Base-by-base conservation (phyloP, 2,888 invertebrate genomes). In the Sphinx pinastri region DNA sequence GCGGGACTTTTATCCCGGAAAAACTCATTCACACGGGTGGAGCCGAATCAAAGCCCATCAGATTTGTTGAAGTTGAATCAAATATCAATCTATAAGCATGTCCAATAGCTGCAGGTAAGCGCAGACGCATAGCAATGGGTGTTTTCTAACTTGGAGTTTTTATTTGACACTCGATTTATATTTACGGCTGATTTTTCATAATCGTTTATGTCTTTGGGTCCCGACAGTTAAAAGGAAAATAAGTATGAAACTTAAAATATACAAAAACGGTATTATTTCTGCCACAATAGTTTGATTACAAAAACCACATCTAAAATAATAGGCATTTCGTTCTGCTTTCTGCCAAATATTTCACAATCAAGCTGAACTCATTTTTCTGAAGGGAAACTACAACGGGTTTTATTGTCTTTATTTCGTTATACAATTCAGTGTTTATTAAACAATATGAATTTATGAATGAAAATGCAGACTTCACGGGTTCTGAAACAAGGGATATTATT, bases 291-390 rank as follows among this genome's bases (percentile, higher is more conserved):
- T 63, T 49, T 49, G 47, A 11, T 19, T 47, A 19, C 49, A 49
- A 49, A 38, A 63, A 16, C 10, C 16, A 63, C 19, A 49, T 47
- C 16, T 63, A 16, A 10, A 60, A 60, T 60, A 47, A 13, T 49
- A 13, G 19, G 47, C 19, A 49, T 19, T 49, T 49, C 16, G 16
- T 63, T 63, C 47, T 63, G 49, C n/a, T 60, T 45, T 60, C 6
- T 19, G 63, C 47, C 63, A 63, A 47, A 47, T 63, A 63, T 63
- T 47, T 63, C 49, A 63, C 63, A 63, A 63, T 63, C 16, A 63
- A 63, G 16, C 63, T 5, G 1, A 47, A 16, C 47, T 63, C 63
- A 63, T 63, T 63, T 47, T 19, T 49, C 58, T 14, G 47, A 47
- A 11, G 12, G 12, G 0, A 47, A 19, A 63, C 19, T 49, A 47